Percentiles rank a stretch among this genome's conserved stretches.
Conservation (phyloP, 2,797 vertebrate species). For the Tinamus major region DNA sequence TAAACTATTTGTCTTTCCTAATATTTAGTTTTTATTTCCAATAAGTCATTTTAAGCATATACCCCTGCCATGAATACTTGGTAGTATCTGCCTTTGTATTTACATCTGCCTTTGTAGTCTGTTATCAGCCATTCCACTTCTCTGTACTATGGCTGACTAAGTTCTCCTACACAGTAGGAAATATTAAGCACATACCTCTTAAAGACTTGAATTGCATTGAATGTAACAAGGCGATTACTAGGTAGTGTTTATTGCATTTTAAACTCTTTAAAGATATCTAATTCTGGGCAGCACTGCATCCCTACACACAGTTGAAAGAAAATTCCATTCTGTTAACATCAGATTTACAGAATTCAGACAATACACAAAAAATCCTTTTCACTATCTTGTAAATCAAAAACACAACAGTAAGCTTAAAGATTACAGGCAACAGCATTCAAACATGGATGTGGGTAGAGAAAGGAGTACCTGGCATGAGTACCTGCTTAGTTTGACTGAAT, state of each 20-base stretch:
- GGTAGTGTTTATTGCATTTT: conserved; percentile 85
- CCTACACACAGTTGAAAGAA: conserved; percentile 87
- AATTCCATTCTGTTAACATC: conserved; percentile 85
- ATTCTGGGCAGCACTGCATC: conserved; percentile 88
- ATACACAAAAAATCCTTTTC: conserved; percentile 80
- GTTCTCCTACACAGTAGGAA: conserved; percentile 86
- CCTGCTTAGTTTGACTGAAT: conserved; percentile 99
- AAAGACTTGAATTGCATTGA: conserved; percentile 87
- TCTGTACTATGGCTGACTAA: conserved; percentile 77
- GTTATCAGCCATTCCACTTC: conserved; percentile 75
- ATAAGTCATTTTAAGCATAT: conserved; percentile 59
- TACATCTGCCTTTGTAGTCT: conserved; percentile 69
- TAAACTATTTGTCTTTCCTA: conserved; percentile 46
- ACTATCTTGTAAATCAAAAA: conserved; percentile 85
- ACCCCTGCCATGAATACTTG: conserved; percentile 65
- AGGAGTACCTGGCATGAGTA: conserved; percentile 99
- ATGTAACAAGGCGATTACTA: conserved; percentile 86
- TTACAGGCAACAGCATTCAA: conserved; percentile 99
- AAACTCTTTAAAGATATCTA: conserved; percentile 87
- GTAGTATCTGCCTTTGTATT: conserved; percentile 64
- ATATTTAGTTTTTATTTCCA: conserved; percentile 50
- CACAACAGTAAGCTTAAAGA: conserved; percentile 90
- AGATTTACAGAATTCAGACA: conserved; percentile 79
- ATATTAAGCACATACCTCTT: conserved; percentile 88
- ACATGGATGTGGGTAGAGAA: conserved; percentile 99